Percentiles rank a stretch among this genome's conserved stretches.
Evolutionary conservation across 92 coral and sea anemone species (phyloP).

Genomic region (Epizoanthus rinbou): DNA sequence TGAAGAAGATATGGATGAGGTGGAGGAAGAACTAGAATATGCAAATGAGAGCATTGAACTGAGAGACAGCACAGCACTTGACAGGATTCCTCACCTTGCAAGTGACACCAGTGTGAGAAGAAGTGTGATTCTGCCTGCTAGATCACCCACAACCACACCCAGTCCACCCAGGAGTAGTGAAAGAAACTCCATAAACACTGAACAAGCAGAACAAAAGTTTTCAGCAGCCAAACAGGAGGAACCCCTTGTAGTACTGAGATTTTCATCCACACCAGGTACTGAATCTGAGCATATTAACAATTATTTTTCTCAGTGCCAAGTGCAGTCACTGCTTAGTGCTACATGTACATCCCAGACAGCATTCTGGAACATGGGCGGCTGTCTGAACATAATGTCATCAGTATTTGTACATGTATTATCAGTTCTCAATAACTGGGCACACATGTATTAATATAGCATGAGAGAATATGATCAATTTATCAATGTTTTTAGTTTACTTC

Average conservation of each 20-base stretch:
- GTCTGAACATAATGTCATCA: too few relatives aligned
- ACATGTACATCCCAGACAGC: too few relatives aligned
- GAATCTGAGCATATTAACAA: too few relatives aligned
- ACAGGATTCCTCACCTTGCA: constrained; percentile 63
- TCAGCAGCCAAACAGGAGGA: constrained; percentile 19
- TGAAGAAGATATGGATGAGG: constrained; percentile 72
- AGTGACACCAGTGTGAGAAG: constrained; percentile 45
- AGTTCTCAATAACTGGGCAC: too few relatives aligned
- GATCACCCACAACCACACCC: background rate
- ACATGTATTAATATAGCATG: too few relatives aligned
- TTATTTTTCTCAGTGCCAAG: too few relatives aligned
- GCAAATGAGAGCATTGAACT: constrained; percentile 86
- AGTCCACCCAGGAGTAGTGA: background rate
- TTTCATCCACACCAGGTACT: constrained; percentile 42
- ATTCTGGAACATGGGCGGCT: too few relatives aligned
- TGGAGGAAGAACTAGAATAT: constrained; percentile 92
- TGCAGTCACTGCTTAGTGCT: too few relatives aligned
- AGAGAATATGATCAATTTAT: too few relatives aligned
- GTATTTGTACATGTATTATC: too few relatives aligned
- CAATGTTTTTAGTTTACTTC: too few relatives aligned
- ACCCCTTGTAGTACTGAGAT: constrained; percentile 27
- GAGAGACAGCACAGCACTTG: constrained; percentile 67
- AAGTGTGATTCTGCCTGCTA: background rate
- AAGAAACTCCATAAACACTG: background rate
- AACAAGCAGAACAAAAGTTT: constrained; percentile 1